These are phyloP conservation scores for Lucinisca nassula DNA, from an alignment of 2,888 invertebrate genomes.

Conservation along the genomic window DNA sequence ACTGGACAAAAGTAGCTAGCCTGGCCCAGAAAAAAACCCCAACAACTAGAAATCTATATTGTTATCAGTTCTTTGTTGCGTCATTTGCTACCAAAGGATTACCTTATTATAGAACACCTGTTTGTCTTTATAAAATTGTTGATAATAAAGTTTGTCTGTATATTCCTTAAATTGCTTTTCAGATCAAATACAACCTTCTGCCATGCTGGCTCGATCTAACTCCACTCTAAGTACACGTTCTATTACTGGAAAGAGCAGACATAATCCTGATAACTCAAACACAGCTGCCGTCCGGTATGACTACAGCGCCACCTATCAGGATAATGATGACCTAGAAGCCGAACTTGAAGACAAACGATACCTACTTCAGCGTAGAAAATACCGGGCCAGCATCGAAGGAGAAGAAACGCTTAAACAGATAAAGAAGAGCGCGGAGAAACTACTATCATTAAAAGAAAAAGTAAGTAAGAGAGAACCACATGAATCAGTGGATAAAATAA, in stretches of 20 bases:
- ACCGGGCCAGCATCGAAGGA: slow-evolving; percentile 55
- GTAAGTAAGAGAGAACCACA: slow-evolving; percentile 64
- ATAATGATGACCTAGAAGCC: slow-evolving; percentile 63
- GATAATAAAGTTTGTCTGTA: too few relatives aligned
- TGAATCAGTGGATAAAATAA: slow-evolving; percentile 45
- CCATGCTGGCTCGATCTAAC: neutral
- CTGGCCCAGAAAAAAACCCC: too few relatives aligned
- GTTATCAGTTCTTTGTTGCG: too few relatives aligned
- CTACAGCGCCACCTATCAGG: slow-evolving; percentile 69
- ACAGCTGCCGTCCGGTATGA: slow-evolving; percentile 62
- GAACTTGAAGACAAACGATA: slow-evolving; percentile 58
- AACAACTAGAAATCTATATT: too few relatives aligned
- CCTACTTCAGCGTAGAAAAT: slow-evolving; percentile 53
- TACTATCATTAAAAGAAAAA: slow-evolving; percentile 66
- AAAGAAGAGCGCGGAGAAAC: slow-evolving; percentile 64
- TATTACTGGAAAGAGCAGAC: neutral
- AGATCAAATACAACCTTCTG: too few relatives aligned
- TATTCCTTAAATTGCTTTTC: too few relatives aligned
- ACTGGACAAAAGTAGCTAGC: too few relatives aligned
- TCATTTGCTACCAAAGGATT: too few relatives aligned
- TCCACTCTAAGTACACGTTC: neutral
- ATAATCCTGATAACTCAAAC: slow-evolving; percentile 16
- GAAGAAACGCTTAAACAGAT: slow-evolving; percentile 63
- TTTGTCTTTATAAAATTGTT: too few relatives aligned
- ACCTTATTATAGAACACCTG: too few relatives aligned